Evolutionary conservation across 1,140 invertebrate species (phyloP).

Genomic region (Ceratina japonica): DNA sequence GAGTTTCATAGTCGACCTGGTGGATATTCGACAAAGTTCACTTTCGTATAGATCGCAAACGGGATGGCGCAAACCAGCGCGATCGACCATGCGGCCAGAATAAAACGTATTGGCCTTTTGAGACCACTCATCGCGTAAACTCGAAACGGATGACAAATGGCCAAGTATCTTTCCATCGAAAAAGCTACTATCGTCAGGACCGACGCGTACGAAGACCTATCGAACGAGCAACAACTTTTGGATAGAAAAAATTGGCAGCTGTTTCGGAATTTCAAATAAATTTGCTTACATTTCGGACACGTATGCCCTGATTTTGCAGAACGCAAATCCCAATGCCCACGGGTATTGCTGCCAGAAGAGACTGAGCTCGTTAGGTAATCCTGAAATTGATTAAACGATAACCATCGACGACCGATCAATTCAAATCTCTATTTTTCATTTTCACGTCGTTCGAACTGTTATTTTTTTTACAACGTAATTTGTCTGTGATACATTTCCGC

Average conservation of each 20-base stretch:
- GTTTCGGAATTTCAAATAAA: not conserved
- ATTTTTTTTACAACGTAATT: not conserved
- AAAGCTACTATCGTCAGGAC: conserved; percentile 94
- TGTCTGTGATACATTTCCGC: too few species aligned
- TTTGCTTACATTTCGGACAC: conserved; percentile 90
- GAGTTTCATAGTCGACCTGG: conserved; percentile 75
- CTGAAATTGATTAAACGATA: conserved; percentile 80
- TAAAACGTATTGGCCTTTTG: conserved; percentile 88
- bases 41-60: conserved; percentile 85
- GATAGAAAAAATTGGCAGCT: not conserved
- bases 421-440: not conserved
- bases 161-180: conserved; percentile 91
- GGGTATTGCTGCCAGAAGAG: conserved; percentile 97
- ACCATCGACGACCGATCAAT: conserved; percentile 9
- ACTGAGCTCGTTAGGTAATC: conserved; percentile 92
- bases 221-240: not conserved
- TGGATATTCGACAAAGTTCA: conserved; percentile 85
- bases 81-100: conserved; percentile 88
- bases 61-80: conserved; percentile 89
- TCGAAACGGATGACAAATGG: conserved; percentile 93
- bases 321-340: conserved; percentile 88
- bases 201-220: conserved; percentile 89
- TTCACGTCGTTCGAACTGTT: not conserved
- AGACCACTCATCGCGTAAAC: conserved; percentile 89
- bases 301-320: conserved; percentile 92